Conservation (phyloP, 1,140 invertebrate genomes). For the Euura saliciscinereae region DNA sequence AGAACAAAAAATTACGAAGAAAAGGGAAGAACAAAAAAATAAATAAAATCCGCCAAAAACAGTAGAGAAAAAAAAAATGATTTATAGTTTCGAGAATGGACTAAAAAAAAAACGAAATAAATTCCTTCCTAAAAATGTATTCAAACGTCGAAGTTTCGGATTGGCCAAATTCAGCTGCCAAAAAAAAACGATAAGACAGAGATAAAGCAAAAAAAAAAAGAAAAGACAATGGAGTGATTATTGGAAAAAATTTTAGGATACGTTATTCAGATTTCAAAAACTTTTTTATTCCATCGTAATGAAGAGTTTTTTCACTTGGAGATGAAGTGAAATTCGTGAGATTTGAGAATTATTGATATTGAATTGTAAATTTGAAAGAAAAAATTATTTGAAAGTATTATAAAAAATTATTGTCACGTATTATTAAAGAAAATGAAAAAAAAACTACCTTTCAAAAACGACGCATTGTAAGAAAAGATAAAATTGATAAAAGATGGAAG, state of each 20-base stretch:
- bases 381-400: constrained; percentile 7
- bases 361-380: no score
- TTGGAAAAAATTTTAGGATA: no score
- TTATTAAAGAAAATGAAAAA: not conserved
- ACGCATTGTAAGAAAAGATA: constrained; percentile 8
- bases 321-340: no score
- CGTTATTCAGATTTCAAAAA: no score
- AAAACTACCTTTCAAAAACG: not conserved
- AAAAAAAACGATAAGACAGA: not conserved
- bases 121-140: not conserved
- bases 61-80: not conserved
- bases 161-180: constrained; percentile 4
- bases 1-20: no score
- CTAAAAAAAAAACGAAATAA: not conserved
- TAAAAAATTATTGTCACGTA: constrained; percentile 12
- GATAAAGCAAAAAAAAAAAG: not conserved
- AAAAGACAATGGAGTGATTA: not conserved
- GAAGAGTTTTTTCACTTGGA: no score
- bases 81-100: not conserved
- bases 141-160: not conserved
- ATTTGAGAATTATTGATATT: no score
- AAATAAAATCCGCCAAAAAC: not conserved
- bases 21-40: no score
- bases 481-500: not conserved
- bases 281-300: no score